Conservation (phyloP, 2,888 invertebrate species). For the Nezara viridula region DNA sequence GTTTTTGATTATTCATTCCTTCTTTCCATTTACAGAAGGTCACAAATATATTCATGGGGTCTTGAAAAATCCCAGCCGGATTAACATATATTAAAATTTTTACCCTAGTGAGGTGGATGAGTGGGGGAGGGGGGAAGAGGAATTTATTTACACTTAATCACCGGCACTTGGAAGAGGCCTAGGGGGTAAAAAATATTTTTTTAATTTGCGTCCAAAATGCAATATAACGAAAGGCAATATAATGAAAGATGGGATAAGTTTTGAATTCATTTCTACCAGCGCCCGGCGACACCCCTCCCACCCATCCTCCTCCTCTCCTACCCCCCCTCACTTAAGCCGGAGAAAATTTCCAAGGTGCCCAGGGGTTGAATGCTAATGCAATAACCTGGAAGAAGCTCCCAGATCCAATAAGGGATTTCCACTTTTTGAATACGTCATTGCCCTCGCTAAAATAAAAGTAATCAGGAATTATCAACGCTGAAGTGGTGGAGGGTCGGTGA, state of each 20-base stretch:
- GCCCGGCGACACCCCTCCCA: neutral
- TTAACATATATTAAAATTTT: constrained; percentile 58
- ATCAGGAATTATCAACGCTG: constrained; percentile 63
- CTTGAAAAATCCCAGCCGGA: constrained; percentile 39
- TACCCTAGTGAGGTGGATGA: neutral
- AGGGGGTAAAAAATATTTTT: constrained; percentile 56
- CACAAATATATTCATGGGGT: constrained; percentile 51
- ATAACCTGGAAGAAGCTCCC: constrained; percentile 63
- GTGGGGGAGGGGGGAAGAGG: constrained; percentile 29
- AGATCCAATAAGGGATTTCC: constrained; percentile 65
- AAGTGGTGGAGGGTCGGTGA: neutral
- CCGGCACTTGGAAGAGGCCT: neutral
- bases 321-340: constrained; percentile 36
- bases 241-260: constrained; percentile 64
- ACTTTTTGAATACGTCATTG: constrained; percentile 65
- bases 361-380: constrained; percentile 64
- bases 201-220: constrained; percentile 62
- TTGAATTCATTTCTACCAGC: constrained; percentile 62
- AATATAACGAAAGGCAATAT: constrained; percentile 60
- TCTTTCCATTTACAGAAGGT: constrained; percentile 2
- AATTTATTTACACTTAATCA: constrained; percentile 62
- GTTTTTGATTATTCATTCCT: constrained; percentile 7
- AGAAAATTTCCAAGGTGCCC: constrained; percentile 49
- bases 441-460: constrained; percentile 64
- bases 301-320: too few species aligned